Evolutionary conservation across 2,888 invertebrate species (phyloP).

Genomic region (Torymus texanus): DNA sequence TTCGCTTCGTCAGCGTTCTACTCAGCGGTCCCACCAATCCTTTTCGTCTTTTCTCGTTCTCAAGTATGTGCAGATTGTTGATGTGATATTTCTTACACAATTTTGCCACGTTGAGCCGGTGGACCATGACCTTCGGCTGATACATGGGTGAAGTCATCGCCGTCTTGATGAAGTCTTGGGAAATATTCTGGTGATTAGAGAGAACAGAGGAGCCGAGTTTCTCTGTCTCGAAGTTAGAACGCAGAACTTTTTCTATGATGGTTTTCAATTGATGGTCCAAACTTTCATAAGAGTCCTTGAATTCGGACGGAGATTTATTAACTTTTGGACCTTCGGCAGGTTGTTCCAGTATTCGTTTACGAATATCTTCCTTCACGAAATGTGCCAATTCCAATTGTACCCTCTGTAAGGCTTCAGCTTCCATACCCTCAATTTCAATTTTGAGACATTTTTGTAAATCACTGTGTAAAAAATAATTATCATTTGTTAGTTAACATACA

Average conservation of each 20-base stretch:
- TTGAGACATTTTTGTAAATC: slow-evolving; percentile 68
- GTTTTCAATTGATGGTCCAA: slow-evolving; percentile 68
- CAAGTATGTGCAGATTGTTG: slow-evolving; percentile 60
- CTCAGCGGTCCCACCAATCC: slow-evolving; percentile 58
- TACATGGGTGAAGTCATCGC: slow-evolving; percentile 65
- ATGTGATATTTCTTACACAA: slow-evolving; percentile 56
- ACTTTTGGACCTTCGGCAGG: background rate
- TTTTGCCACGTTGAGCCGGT: slow-evolving; percentile 61
- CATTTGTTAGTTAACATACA: background rate
- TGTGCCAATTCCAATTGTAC: slow-evolving; percentile 67
- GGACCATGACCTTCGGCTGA: slow-evolving; percentile 68
- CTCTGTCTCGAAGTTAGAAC: slow-evolving; percentile 66
- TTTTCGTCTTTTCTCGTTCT: slow-evolving; percentile 48
- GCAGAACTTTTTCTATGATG: slow-evolving; percentile 69
- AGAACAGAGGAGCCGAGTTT: background rate
- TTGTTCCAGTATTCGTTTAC: slow-evolving; percentile 35
- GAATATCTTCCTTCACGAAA: slow-evolving; percentile 69
- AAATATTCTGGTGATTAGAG: slow-evolving; percentile 59
- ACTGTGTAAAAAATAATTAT: slow-evolving; percentile 7
- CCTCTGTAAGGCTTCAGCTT: slow-evolving; percentile 65
- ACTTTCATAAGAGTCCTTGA: slow-evolving; percentile 60
- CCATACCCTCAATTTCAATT: slow-evolving; percentile 70
- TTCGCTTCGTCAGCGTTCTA: slow-evolving; percentile 62
- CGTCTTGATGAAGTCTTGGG: slow-evolving; percentile 63
- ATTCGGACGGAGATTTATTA: slow-evolving; percentile 38